phyloP scores from a whole-genome alignment of 2,888 invertebrate genomes.

The Punctoribates punctum region DNA sequence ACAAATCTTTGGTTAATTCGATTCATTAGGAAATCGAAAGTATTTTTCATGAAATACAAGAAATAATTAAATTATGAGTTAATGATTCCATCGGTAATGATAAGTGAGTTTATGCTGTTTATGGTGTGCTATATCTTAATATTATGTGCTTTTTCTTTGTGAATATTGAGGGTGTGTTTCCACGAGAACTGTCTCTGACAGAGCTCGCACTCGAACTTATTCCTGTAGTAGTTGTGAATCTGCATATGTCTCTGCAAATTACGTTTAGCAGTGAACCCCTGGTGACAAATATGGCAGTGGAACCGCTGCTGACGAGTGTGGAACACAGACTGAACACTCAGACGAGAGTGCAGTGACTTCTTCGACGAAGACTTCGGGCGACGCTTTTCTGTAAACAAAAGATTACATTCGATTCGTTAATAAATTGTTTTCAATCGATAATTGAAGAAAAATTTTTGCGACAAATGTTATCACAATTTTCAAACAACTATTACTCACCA shows the following conservation, averaged over 20 bases:
- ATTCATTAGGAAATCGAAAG: background rate
- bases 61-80: background rate
- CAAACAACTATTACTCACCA: background rate
- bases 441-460: too few species aligned
- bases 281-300: slow-evolving; percentile 43
- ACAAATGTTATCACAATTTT: background rate
- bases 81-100: background rate
- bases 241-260: slow-evolving; percentile 44
- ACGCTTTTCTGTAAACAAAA: background rate
- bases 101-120: background rate
- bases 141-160: slow-evolving; percentile 42
- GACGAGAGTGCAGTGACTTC: slow-evolving; percentile 7
- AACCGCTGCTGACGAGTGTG: slow-evolving; percentile 33
- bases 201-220: slow-evolving; percentile 42
- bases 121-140: background rate
- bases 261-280: slow-evolving; percentile 42
- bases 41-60: background rate
- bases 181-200: slow-evolving; percentile 43
- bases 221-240: slow-evolving; percentile 42
- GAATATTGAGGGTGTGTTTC: slow-evolving; percentile 45
- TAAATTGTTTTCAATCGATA: too few species aligned
- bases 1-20: slow-evolving; percentile 6
- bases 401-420: background rate
- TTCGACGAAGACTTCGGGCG: slow-evolving; percentile 20
- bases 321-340: background rate